phyloP scores from a whole-genome alignment of 1,140 invertebrate species.

The Drosophila burlai region DNA sequence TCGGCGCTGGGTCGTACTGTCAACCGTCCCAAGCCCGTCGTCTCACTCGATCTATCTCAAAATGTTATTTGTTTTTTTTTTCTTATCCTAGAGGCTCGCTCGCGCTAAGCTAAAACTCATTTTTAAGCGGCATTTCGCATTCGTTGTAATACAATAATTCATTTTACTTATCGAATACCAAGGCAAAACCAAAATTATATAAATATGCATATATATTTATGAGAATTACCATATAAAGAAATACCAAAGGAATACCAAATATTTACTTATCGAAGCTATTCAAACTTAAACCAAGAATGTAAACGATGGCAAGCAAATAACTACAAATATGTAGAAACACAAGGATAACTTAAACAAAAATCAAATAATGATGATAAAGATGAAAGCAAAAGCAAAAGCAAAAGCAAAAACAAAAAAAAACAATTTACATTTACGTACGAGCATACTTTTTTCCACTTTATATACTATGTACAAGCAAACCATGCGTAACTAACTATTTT shows the following conservation, averaged over 20 bases:
- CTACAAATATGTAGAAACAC: conserved; percentile 43
- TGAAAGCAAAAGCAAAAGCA: conserved; percentile 20
- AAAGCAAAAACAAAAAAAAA: conserved; percentile 5
- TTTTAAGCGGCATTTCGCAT: conserved; percentile 74
- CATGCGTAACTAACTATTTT: conserved; percentile 57
- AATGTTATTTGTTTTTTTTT: conserved; percentile 44
- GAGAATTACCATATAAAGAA: conserved; percentile 42
- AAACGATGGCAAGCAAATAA: conserved; percentile 53
- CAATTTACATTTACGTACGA: conserved; percentile 58
- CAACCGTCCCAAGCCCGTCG: conserved; percentile 14
- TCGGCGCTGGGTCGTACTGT: conserved; percentile 2
- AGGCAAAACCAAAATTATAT: conserved; percentile 49
- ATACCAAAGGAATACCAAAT: conserved; percentile 59
- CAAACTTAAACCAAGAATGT: conserved; percentile 52
- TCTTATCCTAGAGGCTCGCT: conserved; percentile 67
- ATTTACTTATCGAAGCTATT: conserved; percentile 74
- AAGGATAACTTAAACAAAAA: conserved; percentile 36
- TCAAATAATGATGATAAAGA: conserved; percentile 46
- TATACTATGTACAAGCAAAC: conserved; percentile 65
- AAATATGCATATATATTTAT: conserved; percentile 47
- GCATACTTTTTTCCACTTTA: conserved; percentile 76
- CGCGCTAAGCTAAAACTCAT: conserved; percentile 73
- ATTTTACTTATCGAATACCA: conserved; percentile 59
- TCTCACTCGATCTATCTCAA: conserved; percentile 29
- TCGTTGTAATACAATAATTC: conserved; percentile 79